Base-by-base conservation (phyloP, 2,888 invertebrate genomes). In the Athalia circularis region DNA sequence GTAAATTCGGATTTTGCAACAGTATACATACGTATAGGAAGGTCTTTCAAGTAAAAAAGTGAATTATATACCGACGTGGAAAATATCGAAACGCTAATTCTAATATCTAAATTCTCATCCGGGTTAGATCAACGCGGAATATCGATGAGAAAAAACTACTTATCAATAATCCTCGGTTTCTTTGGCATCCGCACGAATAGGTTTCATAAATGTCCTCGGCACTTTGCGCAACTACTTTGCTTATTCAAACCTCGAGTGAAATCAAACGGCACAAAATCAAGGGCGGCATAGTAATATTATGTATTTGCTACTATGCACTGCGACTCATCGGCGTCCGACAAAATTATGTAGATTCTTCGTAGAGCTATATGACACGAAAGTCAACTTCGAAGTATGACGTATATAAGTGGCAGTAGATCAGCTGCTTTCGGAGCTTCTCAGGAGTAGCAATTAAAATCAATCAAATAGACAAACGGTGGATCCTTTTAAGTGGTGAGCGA, bases 201-300 rank as follows among this genome's bases (percentile, higher is more conserved):
- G 11, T 15, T 52, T 68, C n/a, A 68, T 9, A 29, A 29, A 29
- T 68, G 68, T 68, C 68, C 68, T 68, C 68, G 68, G 5, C 29
- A 67, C 48, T 11, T 68, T 68, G 68, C 52, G 43, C 54, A 68
- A 68, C 43, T 43, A 54, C 50, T 68, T 68, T 9, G 50, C 29
- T 68, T 54, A 68, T 65, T 65, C 65, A 65, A 65, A 47, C 8
- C 65, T n/a, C 65, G 65, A 65, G 47, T 65, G 7, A 68, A 68
- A 68, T 68, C 54, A 68, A 68, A 68, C 68, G 52, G 11, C 43
- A 50, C 43, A 52, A 68, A 68, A 68, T 68, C 68, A 54, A 54
- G 54, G 68, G 68, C 68, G 54, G n/a, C 11, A 15, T n/a, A 54
- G 29, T 68, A 54, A 29, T 29, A 29, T 29, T 29, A 29, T 29